Conservation (phyloP, 2,797 vertebrate genomes). For the Hydrolagus colliei region DNA sequence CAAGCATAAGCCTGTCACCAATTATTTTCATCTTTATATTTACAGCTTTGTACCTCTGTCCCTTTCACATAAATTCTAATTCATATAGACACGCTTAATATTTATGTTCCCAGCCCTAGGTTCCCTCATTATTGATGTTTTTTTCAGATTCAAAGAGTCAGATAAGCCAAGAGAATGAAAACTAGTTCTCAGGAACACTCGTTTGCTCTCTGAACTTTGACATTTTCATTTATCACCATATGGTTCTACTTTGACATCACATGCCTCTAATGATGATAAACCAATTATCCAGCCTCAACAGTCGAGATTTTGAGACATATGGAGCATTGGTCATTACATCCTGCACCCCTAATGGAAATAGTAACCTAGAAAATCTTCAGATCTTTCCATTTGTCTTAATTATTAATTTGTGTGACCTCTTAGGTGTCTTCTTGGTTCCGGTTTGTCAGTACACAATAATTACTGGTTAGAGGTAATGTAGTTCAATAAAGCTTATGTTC, state of each 20-base stretch:
- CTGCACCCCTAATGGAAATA: conserved; percentile 28
- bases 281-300: conserved; percentile 25
- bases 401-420: conserved; percentile 19
- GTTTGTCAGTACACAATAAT: not conserved
- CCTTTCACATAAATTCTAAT: conserved; percentile 29
- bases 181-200: conserved; percentile 16
- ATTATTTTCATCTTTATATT: conserved; percentile 15
- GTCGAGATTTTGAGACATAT: conserved; percentile 8
- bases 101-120: not conserved
- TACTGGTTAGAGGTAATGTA: not conserved
- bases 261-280: conserved; percentile 29
- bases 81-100: conserved; percentile 10
- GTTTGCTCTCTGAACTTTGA: conserved; percentile 25
- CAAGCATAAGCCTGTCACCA: conserved; percentile 24
- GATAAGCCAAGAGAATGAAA: conserved; percentile 26
- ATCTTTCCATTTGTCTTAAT: conserved; percentile 9
- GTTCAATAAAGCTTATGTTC: not conserved
- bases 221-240: conserved; percentile 32
- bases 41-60: conserved; percentile 22
- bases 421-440: conserved; percentile 4
- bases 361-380: conserved; percentile 23
- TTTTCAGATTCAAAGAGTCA: conserved; percentile 14
- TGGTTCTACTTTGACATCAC: conserved; percentile 31
- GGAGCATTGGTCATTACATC: conserved; percentile 27
- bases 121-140: conserved; percentile 29